These are phyloP conservation scores for Tetheella fluctuosa DNA, from an alignment of 2,888 invertebrate genomes.

Conservation along the genomic window DNA sequence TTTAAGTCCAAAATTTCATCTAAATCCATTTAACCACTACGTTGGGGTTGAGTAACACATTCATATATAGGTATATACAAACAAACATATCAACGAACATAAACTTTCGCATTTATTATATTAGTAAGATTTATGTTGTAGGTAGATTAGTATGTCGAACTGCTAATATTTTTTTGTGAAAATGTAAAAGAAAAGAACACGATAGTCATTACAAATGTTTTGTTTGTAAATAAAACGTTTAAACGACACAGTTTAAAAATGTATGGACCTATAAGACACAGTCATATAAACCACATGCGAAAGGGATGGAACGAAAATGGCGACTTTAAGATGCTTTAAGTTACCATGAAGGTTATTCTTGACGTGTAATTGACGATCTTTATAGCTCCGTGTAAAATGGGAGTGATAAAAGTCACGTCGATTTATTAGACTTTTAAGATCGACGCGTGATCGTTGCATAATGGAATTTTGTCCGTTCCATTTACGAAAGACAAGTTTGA, in stretches of 20 bases:
- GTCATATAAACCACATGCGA: neutral
- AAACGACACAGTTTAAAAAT: neutral
- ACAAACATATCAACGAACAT: no score
- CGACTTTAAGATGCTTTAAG: neutral
- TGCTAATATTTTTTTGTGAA: no score
- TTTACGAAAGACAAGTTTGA: neutral
- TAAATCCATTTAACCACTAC: no score
- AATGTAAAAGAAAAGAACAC: no score
- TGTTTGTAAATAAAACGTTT: neutral
- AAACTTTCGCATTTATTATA: no score
- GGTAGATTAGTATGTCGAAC: no score
- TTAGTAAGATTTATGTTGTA: no score
- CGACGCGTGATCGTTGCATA: neutral
- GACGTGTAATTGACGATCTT: slow-evolving; percentile 1
- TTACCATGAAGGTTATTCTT: neutral
- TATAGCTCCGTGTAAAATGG: slow-evolving; percentile 8
- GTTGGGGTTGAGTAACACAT: no score
- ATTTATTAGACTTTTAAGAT: neutral
- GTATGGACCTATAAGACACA: neutral
- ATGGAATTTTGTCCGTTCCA: neutral
- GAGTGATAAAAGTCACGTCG: neutral
- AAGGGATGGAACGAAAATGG: neutral
- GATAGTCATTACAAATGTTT: no score
- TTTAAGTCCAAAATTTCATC: no score
- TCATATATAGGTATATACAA: no score